Conservation (phyloP, 1,140 invertebrate genomes). For the Neoseiulus cucumeris region DNA sequence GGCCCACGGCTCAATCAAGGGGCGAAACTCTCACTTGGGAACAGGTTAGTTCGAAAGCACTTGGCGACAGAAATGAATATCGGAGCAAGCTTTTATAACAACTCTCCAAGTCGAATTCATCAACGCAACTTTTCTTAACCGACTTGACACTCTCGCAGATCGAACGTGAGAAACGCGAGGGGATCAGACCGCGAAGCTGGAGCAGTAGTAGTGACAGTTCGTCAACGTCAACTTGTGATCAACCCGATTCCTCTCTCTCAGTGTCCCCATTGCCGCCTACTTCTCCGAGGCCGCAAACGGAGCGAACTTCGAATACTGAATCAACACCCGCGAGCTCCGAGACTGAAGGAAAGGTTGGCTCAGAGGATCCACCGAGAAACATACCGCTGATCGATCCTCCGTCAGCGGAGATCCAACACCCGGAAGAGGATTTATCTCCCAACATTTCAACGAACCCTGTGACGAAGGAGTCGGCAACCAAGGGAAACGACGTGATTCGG, state of each 20-base stretch:
- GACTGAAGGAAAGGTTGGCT: too few species aligned
- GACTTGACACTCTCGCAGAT: not conserved
- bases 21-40: slow-evolving; percentile 7
- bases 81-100: too few species aligned
- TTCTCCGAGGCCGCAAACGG: not conserved
- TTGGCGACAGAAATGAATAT: not conserved
- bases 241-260: not conserved
- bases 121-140: not conserved
- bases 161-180: not conserved
- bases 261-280: not conserved
- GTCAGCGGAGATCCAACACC: too few species aligned
- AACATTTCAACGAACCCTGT: too few species aligned
- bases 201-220: slow-evolving; percentile 6
- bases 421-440: too few species aligned
- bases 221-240: not conserved
- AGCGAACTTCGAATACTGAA: too few species aligned
- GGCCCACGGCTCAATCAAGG: not conserved
- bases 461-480: too few species aligned
- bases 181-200: not conserved
- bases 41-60: not conserved
- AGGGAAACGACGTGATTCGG: too few species aligned
- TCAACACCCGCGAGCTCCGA: too few species aligned
- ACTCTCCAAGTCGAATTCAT: too few species aligned
- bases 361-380: too few species aligned
- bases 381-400: too few species aligned